Conservation (phyloP, 2,113 vertebrate species). For the Lasiurus cinereus region DNA sequence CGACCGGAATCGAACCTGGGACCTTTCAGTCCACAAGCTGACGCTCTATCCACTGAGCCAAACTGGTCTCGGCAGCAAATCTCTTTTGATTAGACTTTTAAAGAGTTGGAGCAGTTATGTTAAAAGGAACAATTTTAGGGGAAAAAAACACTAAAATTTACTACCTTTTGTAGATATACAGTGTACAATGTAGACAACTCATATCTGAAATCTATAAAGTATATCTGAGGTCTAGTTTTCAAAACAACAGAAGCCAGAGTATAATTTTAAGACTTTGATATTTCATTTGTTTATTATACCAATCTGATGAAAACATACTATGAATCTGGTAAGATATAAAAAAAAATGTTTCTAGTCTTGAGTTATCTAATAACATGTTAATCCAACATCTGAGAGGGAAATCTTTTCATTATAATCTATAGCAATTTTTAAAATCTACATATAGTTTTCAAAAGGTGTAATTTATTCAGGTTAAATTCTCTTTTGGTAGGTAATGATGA, state of each 20-base stretch:
- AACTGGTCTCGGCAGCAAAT: too few relatives aligned
- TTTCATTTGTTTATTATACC: conserved; percentile 52
- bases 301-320: conserved; percentile 48
- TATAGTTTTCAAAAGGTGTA: conserved; percentile 45
- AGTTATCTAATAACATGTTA: conserved; percentile 46
- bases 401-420: conserved; percentile 47
- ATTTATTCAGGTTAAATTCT: conserved; percentile 62
- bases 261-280: conserved; percentile 43
- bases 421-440: neutral
- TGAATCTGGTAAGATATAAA: conserved; percentile 54
- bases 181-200: conserved; percentile 37
- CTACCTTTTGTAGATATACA: conserved; percentile 3
- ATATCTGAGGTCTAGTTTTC: conserved; percentile 52
- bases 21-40: too few relatives aligned
- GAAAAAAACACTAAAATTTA: neutral
- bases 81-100: conserved; percentile 36
- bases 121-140: conserved; percentile 17
- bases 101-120: conserved; percentile 7
- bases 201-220: conserved; percentile 63
- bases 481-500: conserved; percentile 56
- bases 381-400: conserved; percentile 57
- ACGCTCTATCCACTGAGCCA: too few relatives aligned
- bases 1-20: too few relatives aligned
- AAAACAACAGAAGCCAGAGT: conserved; percentile 56
- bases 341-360: conserved; percentile 52